These are phyloP conservation scores for Parthenolecanium corni DNA, from an alignment of 2,888 invertebrate species.

Conservation along the genomic window DNA sequence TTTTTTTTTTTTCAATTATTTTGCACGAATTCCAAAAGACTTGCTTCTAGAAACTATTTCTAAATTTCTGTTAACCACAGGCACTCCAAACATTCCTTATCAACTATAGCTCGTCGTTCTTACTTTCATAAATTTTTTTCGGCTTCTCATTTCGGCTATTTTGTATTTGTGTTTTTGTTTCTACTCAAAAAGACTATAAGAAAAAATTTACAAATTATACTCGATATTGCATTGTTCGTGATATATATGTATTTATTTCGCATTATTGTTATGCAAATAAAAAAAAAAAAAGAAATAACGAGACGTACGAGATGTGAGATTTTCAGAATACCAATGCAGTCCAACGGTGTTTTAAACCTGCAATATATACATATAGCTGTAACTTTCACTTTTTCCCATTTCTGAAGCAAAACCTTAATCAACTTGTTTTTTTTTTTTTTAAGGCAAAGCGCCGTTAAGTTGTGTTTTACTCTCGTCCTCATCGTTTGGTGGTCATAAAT, in stretches of 20 bases:
- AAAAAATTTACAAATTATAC: not conserved
- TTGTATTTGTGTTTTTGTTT: too few species aligned
- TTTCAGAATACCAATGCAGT: not conserved
- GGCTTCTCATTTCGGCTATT: too few species aligned
- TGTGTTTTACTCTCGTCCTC: slow-evolving; percentile 3
- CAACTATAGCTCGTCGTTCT: too few species aligned
- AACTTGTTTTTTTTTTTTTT: slow-evolving; percentile 6
- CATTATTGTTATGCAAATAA: slow-evolving; percentile 1
- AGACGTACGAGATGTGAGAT: slow-evolving; percentile 6
- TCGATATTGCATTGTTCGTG: not conserved
- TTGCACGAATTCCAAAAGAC: too few species aligned
- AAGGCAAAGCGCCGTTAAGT: slow-evolving; percentile 11
- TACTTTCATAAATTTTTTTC: too few species aligned
- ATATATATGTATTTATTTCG: not conserved
- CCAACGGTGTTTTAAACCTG: slow-evolving; percentile 15
- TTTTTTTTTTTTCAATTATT: too few species aligned
- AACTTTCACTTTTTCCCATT: slow-evolving; percentile 11
- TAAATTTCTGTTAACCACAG: too few species aligned
- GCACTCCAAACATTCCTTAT: too few species aligned
- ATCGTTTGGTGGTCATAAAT: not conserved
- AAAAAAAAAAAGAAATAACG: not conserved
- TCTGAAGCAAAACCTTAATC: slow-evolving; percentile 18
- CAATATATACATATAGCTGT: not conserved
- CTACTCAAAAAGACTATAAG: too few species aligned
- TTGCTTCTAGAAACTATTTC: too few species aligned